A percentile compares a stretch with the other conserved stretches of the same genome.
phyloP scores from a whole-genome alignment of 2,113 vertebrate genomes.

The Aythya baeri region DNA sequence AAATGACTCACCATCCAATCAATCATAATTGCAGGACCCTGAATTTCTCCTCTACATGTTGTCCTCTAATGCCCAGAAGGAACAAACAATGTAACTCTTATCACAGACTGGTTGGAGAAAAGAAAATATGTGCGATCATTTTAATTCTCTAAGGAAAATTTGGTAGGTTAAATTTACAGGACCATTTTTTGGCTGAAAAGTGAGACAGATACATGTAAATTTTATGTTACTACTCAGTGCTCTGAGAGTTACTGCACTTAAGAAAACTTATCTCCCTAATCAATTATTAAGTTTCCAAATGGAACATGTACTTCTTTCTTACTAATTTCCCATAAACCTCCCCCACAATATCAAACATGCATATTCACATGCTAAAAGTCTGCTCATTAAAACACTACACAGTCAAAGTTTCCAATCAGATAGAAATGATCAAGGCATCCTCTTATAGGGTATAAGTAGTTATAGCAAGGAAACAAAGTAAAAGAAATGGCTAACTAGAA shows the following conservation, averaged over 20 bases:
- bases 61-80: slow-evolving; percentile 34
- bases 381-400: neutral
- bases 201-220: slow-evolving; percentile 58
- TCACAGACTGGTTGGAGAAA: neutral
- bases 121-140: neutral
- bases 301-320: slow-evolving; percentile 51
- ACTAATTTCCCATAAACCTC: slow-evolving; percentile 53
- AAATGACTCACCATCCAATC: slow-evolving; percentile 60
- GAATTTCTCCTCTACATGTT: slow-evolving; percentile 27
- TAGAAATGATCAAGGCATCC: neutral
- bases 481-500: neutral
- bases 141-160: slow-evolving; percentile 50
- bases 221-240: slow-evolving; percentile 41
- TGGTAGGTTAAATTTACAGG: slow-evolving; percentile 57
- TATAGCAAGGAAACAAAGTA: neutral
- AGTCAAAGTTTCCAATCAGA: neutral
- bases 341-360: neutral
- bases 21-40: slow-evolving; percentile 46
- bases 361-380: neutral
- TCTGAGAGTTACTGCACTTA: slow-evolving; percentile 50
- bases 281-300: slow-evolving; percentile 71
- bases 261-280: slow-evolving; percentile 72
- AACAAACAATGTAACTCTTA: neutral
- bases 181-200: slow-evolving; percentile 51
- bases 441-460: neutral